Evolutionary conservation across 2,797 vertebrate species (phyloP), one percentile per base, ranked within the genome.

Genomic region (Acrocephalus scirpaceus): DNA sequence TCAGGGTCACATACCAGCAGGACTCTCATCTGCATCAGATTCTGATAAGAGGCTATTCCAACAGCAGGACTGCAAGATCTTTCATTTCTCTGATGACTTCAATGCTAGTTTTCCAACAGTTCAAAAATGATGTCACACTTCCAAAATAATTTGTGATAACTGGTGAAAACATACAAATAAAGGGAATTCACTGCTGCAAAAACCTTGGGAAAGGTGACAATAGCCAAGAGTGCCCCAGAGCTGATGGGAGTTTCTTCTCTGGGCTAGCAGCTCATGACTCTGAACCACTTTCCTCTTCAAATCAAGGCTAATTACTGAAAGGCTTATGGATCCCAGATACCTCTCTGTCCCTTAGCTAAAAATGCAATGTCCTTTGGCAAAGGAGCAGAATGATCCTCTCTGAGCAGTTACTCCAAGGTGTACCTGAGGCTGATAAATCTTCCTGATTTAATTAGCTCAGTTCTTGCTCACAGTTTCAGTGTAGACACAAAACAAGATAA

Each of bases 401-500:
- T 30, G 23, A 36, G 36, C 42, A 69, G n/a, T 69, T 86, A 78
- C 60, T 86, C 60, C 50, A 84, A 76, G 73, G 47, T 48, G 34
- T 79, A 81, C 21, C 44, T 3, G 7, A 93, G 67, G 53, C 50
- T 85, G 57, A 60, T 67, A 94, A 92, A 91, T 88, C 64, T 81
- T 48, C 65, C 42, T 12, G 0, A 54, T 84, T 83, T 87, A 92
- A 92, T 90, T 76, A 95, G 36, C 50, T 95, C 53, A 45, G n/a
- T 51, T 88, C 71, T 93, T 96, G 86, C 83, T 95, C 92, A 93
- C 38, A 89, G 86, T 96, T 95, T 96, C 96, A 95, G 34, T 82
- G 71, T 84, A 92, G 74, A 93, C 93, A 61, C 60, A 90, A 88
- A 94, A 85, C 64, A 93, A 95, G 74, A 95, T 88, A 93, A 94